Conservation (phyloP, 2,797 vertebrate species). For the Staurois parvus region DNA sequence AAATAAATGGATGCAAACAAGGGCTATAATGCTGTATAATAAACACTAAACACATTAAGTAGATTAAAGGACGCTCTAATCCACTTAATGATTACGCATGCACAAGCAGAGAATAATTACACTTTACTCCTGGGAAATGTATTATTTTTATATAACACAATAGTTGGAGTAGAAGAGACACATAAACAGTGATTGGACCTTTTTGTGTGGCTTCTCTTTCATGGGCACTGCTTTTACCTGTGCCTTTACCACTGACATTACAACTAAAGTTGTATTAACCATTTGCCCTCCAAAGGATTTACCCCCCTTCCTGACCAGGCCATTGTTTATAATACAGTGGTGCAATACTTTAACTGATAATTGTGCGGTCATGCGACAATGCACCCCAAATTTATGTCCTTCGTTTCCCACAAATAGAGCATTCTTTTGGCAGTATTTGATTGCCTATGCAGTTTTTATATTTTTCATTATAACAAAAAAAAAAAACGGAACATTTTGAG, state of each 20-base stretch:
- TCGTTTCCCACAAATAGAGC: too few relatives aligned
- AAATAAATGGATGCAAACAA: conserved; percentile 39
- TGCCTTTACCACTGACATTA: neutral
- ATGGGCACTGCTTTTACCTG: neutral
- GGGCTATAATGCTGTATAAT: conserved; percentile 8
- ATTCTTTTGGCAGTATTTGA: too few relatives aligned
- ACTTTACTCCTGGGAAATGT: conserved; percentile 2
- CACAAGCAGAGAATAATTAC: neutral
- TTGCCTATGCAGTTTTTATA: too few relatives aligned
- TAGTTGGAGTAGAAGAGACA: neutral
- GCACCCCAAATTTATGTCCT: too few relatives aligned
- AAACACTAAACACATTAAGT: conserved; percentile 29
- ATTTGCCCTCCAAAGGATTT: too few relatives aligned
- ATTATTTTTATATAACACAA: neutral
- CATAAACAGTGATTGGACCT: neutral
- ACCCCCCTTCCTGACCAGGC: too few relatives aligned
- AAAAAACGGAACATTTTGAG: too few relatives aligned
- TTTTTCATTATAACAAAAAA: too few relatives aligned
- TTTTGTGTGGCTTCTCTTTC: neutral
- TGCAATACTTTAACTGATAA: too few relatives aligned
- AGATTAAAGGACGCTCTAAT: conserved; percentile 35
- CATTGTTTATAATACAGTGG: too few relatives aligned
- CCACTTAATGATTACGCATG: conserved; percentile 24
- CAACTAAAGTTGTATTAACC: too few relatives aligned
- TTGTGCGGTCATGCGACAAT: too few relatives aligned